Conservation (phyloP, 2,888 invertebrate genomes). For the Troilus luridus region DNA sequence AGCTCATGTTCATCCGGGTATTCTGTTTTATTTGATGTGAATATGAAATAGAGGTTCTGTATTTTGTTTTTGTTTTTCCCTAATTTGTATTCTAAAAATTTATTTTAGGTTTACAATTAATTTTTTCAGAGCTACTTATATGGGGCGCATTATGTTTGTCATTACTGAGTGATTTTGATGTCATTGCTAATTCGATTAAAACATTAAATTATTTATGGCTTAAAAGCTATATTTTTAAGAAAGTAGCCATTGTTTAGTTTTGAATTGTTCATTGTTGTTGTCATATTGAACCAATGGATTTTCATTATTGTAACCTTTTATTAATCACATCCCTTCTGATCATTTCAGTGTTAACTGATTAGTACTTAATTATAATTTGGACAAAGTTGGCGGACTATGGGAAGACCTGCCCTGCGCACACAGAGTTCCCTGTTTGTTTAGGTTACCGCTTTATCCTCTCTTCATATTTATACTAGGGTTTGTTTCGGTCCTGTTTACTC, state of each 20-base stretch:
- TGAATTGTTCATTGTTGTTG: too few relatives aligned
- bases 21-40: neutral
- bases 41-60: neutral
- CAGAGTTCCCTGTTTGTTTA: neutral
- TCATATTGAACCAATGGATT: too few relatives aligned
- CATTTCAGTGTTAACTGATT: neutral
- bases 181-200: too few relatives aligned
- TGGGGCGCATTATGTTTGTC: too few relatives aligned
- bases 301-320: too few relatives aligned
- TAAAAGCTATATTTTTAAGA: too few relatives aligned
- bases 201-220: too few relatives aligned
- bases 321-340: too few relatives aligned
- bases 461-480: neutral
- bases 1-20: neutral
- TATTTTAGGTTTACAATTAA: neutral
- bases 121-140: too few relatives aligned
- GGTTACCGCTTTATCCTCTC: neutral
- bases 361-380: neutral
- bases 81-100: neutral
- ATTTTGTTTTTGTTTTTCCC: neutral
- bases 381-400: neutral
- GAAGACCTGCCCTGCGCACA: accelerated
- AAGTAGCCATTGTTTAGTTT: too few relatives aligned
- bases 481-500: neutral
- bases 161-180: too few relatives aligned